Percentiles rank a stretch among this genome's conserved stretches.
Conservation (phyloP, 2,113 vertebrate species). For the Boleophthalmus pectinirostris region DNA sequence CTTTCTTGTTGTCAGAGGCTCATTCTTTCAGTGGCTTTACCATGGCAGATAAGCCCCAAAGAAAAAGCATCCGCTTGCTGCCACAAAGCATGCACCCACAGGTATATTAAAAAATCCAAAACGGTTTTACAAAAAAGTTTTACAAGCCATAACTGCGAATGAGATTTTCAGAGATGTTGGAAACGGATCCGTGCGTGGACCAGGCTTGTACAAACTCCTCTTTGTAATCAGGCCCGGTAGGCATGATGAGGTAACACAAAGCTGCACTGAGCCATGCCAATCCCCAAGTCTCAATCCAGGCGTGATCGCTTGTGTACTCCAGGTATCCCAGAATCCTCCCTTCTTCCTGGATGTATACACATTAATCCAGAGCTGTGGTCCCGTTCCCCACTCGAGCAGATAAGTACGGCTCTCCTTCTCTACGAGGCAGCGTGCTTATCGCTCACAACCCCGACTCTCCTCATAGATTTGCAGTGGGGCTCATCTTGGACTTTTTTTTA, state of each 20-base stretch:
- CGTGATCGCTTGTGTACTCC: conserved; percentile 70
- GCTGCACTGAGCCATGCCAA: conserved; percentile 76
- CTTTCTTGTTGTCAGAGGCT: conserved; percentile 81
- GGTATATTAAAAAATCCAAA: conserved; percentile 77
- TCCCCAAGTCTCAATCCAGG: conserved; percentile 69
- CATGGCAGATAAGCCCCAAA: conserved; percentile 84
- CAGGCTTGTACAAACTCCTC: conserved; percentile 77
- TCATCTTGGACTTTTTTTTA: conserved; percentile 53
- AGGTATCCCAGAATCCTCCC: conserved; percentile 71
- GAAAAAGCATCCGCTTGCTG: conserved; percentile 68
- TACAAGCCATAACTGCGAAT: conserved; percentile 84
- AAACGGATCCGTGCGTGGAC: conserved; percentile 78
- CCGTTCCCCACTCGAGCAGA: conserved; percentile 48
- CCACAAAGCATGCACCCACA: conserved; percentile 75
- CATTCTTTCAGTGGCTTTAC: conserved; percentile 88
- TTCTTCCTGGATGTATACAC: conserved; percentile 62
- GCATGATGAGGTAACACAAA: conserved; percentile 85
- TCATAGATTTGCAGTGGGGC: conserved; percentile 54
- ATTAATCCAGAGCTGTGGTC: conserved; percentile 74
- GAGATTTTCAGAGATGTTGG: conserved; percentile 78
- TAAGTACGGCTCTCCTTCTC: conserved; percentile 45
- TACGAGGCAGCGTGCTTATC: conserved; percentile 51
- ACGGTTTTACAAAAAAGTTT: conserved; percentile 72
- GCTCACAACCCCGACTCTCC: conserved; percentile 44
- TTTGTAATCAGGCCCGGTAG: conserved; percentile 77